phyloP scores from a whole-genome alignment of 2,113 vertebrate genomes.

The Corynorhinus townsendii region DNA sequence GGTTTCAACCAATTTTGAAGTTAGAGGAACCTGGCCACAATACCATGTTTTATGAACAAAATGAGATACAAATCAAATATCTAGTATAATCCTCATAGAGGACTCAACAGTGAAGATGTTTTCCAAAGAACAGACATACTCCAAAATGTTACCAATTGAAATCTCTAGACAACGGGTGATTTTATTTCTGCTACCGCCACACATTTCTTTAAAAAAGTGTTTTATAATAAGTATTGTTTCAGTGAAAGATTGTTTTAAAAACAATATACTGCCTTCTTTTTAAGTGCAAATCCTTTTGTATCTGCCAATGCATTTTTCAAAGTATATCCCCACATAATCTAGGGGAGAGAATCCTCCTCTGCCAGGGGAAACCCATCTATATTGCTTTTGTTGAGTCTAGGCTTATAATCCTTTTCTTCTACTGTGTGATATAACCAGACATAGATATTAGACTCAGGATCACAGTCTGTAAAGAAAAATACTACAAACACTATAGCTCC shows the following conservation, averaged over 20 bases:
- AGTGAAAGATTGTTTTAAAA: slow-evolving; percentile 8
- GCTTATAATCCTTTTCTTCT: not conserved
- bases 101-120: not conserved
- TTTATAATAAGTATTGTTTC: not conserved
- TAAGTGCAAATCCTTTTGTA: not conserved
- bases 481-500: not conserved
- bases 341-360: not conserved
- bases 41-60: not conserved
- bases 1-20: slow-evolving; percentile 17
- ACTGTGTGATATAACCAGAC: not conserved
- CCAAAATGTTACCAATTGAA: not conserved
- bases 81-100: not conserved
- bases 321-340: not conserved
- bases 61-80: slow-evolving; percentile 1
- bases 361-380: not conserved
- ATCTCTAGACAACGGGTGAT: not conserved
- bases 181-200: not conserved
- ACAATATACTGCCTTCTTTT: not conserved
- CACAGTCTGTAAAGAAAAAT: not conserved
- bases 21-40: not conserved
- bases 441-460: not conserved
- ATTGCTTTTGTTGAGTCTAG: slow-evolving; percentile 6
- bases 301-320: slow-evolving; percentile 34
- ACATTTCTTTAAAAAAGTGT: not conserved
- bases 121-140: not conserved